Percentiles rank a stretch among this genome's conserved stretches.
These are phyloP conservation scores for Rhopalosiphum maidis DNA, from an alignment of 1,140 invertebrate genomes.

Conservation along the genomic window DNA sequence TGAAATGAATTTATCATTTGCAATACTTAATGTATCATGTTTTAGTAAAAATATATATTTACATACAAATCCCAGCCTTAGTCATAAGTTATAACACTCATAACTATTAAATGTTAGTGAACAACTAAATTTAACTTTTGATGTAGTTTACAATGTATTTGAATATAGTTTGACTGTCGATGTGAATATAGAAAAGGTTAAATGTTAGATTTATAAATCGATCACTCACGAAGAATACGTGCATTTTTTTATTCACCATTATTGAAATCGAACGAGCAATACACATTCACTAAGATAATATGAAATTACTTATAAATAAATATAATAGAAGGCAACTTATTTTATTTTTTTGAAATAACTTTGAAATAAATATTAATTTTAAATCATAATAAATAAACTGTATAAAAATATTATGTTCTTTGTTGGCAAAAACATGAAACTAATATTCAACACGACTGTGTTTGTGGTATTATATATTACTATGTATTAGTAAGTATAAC, in stretches of 20 bases:
- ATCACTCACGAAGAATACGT: neutral
- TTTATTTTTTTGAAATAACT: neutral
- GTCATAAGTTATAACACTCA: neutral
- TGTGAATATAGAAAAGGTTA: neutral
- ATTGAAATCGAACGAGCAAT: neutral
- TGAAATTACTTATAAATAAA: neutral
- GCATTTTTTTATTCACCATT: neutral
- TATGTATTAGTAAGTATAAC: neutral
- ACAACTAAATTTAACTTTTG: neutral
- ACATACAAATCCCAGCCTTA: no score
- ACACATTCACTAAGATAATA: neutral
- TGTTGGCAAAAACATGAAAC: neutral
- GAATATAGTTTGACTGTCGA: neutral
- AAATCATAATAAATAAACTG: neutral
- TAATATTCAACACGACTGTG: neutral
- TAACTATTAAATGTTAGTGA: neutral
- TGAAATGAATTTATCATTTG: no score
- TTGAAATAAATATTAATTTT: neutral
- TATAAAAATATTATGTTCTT: neutral
- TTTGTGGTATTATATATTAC: neutral
- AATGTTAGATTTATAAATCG: neutral
- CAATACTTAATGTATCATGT: no score
- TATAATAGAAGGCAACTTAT: neutral
- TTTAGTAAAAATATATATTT: no score
- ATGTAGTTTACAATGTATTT: neutral